Base-by-base conservation (phyloP, 2,113 vertebrate species). In the Ageneiosus marmoratus region DNA sequence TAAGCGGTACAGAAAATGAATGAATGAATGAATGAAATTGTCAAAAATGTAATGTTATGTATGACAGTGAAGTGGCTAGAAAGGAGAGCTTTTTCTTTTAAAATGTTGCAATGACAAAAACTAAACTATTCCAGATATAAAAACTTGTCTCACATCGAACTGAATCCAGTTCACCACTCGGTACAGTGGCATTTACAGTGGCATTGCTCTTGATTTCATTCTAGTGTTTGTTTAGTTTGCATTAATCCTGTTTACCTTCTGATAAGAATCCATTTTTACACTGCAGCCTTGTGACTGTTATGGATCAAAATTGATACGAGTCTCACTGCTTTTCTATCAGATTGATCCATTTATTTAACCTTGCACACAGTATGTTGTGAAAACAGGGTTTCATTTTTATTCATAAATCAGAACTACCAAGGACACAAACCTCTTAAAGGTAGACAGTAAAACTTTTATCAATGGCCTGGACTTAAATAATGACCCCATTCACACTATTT, bases 401-500 rank as follows among this genome's bases (percentile, higher is more conserved):
- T 20, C 16, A 41, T 67, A 27, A 41, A 24, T 1, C 10, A 13
- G 18, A 72, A 16, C 12, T 46, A 46, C 48, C 24, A 9, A 72
- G 24, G 12, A 44, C 34, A n/a, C 32, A 63, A 29, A 29, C 10
- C 58, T 13, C 3, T 27, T 0, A 63, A 20, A 37, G 32, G 9
- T n/a, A 18, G n/a, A 4, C n/a, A 20, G 7, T 65, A 7, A 9
- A 3, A 20, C 9, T 20, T 37, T 41, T 48, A 69, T 41, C 4
- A 70, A 12, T 5, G 22, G 34, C 11, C 22, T 24, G 12, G n/a
- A 74, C 16, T 22, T 12, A 44, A 50, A 62, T 11, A 51, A 1
- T n/a, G 62, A 44, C 44, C 41, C 27, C 29, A 16, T 48, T 82
- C 55, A 48, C 27, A 29, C 24, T 74, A 53, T 81, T 78, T 48